Evolutionary conservation across 2,113 vertebrate species (phyloP).

Genomic region (Ochotona curzoniae): DNA sequence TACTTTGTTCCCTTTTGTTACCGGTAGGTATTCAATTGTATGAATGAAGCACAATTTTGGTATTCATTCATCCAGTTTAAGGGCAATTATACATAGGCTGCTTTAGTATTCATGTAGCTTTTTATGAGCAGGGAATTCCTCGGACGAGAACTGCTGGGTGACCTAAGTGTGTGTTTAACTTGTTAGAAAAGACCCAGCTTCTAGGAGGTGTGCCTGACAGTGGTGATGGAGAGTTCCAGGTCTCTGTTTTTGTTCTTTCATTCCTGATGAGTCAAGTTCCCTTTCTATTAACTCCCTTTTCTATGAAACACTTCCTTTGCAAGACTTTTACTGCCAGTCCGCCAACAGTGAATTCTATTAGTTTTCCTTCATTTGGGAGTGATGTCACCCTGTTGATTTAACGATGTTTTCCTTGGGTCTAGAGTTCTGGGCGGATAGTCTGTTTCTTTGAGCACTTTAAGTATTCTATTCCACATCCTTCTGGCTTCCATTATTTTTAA

Average conservation of each 20-base stretch:
- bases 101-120: not conserved
- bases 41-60: not conserved
- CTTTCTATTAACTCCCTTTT: not conserved
- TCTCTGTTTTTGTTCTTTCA: not conserved
- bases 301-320: not conserved
- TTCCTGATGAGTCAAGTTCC: not conserved
- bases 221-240: fast-evolving
- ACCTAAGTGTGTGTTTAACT: not conserved
- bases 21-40: too few relatives aligned
- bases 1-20: not conserved
- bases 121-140: not conserved
- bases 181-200: not conserved
- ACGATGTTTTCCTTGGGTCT: not conserved
- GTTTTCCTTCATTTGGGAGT: not conserved
- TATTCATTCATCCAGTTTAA: not conserved
- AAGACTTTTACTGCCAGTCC: not conserved
- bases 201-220: not conserved
- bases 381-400: not conserved
- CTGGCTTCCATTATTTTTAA: not conserved
- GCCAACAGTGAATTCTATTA: not conserved
- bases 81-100: not conserved
- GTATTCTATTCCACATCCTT: not conserved
- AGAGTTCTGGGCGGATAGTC: not conserved
- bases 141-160: not conserved
- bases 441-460: not conserved